Percentiles rank a stretch among this genome's conserved stretches.
These are phyloP conservation scores for Brachirus orientalis DNA, from an alignment of 2,113 vertebrate genomes.

Conservation along the genomic window DNA sequence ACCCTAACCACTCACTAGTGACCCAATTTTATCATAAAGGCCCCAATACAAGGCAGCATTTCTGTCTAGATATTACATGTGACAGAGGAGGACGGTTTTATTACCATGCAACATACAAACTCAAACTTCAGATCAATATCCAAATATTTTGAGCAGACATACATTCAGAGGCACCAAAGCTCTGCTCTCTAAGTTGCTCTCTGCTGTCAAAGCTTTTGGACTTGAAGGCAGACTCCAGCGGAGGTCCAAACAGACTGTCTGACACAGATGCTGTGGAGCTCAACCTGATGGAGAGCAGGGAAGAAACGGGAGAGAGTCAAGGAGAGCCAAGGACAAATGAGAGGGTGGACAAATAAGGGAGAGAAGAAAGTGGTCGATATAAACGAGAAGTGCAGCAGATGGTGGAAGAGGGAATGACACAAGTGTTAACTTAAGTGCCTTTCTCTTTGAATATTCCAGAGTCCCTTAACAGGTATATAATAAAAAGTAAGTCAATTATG, in stretches of 20 bases:
- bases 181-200: constrained; percentile 58
- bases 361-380: background rate
- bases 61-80: background rate
- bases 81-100: background rate
- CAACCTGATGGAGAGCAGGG: constrained; percentile 60
- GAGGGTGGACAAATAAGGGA: background rate
- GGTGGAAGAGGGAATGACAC: background rate
- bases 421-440: too few relatives aligned
- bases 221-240: constrained; percentile 88
- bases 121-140: too few relatives aligned
- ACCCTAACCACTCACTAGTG: too few relatives aligned
- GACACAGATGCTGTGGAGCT: constrained; percentile 71
- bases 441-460: too few relatives aligned
- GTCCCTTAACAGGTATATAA: too few relatives aligned
- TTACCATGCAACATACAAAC: too few relatives aligned
- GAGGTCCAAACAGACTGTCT: constrained; percentile 88
- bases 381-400: background rate
- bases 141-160: constrained; percentile 9
- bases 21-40: background rate
- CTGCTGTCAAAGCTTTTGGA: constrained; percentile 87
- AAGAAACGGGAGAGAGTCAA: background rate
- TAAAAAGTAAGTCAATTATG: too few relatives aligned
- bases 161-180: constrained; percentile 75
- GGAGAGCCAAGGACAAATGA: accelerated
- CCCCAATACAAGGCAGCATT: background rate